These are phyloP conservation scores for Xiphophorus birchmanni DNA, from an alignment of 2,797 vertebrate genomes.

Conservation along the genomic window DNA sequence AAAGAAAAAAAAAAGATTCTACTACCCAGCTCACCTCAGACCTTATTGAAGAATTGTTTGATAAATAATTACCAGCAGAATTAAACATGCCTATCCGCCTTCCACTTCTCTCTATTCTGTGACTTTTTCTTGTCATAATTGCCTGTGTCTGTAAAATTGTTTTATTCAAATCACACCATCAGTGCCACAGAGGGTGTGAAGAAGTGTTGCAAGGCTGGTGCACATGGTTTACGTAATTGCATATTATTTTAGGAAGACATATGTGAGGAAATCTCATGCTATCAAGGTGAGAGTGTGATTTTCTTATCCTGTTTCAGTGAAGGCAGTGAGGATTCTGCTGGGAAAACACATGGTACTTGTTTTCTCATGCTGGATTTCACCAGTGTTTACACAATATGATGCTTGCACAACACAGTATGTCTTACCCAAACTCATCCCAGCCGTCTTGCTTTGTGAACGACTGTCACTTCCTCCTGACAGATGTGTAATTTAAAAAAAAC, in stretches of 20 bases:
- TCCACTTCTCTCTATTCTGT: slow-evolving; percentile 38
- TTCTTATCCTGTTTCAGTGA: slow-evolving; percentile 58
- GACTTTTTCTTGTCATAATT: slow-evolving; percentile 72
- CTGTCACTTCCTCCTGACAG: slow-evolving; percentile 28
- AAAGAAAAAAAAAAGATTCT: slow-evolving; percentile 25
- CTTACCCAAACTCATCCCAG: slow-evolving; percentile 33
- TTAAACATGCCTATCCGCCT: slow-evolving; percentile 45
- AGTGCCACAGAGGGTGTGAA: slow-evolving; percentile 42
- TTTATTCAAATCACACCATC: slow-evolving; percentile 67
- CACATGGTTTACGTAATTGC: slow-evolving; percentile 54
- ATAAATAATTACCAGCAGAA: slow-evolving; percentile 64
- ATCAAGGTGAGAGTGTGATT: slow-evolving; percentile 70
- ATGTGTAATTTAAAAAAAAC: slow-evolving; percentile 52
- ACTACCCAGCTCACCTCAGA: slow-evolving; percentile 32
- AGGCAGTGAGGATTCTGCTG: slow-evolving; percentile 33
- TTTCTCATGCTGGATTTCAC: slow-evolving; percentile 52
- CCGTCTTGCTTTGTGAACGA: slow-evolving; percentile 26
- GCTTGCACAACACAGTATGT: slow-evolving; percentile 45
- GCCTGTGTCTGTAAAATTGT: slow-evolving; percentile 62
- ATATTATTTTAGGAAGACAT: slow-evolving; percentile 69
- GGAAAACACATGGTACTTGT: slow-evolving; percentile 48
- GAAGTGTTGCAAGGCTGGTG: slow-evolving; percentile 67
- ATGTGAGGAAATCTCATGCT: slow-evolving; percentile 64
- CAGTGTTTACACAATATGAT: slow-evolving; percentile 44
- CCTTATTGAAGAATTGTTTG: slow-evolving; percentile 36